phyloP scores from a whole-genome alignment of 2,113 vertebrate genomes.

The Dasyurus viverrinus region DNA sequence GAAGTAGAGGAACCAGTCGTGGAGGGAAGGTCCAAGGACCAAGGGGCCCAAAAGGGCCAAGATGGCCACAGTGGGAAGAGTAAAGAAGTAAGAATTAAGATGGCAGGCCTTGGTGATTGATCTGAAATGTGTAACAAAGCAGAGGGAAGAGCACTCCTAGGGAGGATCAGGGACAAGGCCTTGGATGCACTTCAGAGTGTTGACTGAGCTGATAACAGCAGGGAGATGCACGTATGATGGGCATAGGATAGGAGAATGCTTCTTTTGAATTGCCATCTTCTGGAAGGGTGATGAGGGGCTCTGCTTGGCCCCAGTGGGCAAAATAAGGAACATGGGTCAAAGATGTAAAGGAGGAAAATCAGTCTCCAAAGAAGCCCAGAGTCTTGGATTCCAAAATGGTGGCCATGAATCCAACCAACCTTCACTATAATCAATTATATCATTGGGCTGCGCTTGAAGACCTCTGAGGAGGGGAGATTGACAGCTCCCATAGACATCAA shows the following conservation, averaged over 20 bases:
- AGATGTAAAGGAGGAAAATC: neutral
- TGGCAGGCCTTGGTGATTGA: neutral
- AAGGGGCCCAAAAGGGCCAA: neutral
- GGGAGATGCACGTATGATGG: neutral
- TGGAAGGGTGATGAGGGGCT: neutral
- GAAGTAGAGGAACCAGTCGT: neutral
- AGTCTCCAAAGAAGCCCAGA: neutral
- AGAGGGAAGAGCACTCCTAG: neutral
- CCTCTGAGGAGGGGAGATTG: no score
- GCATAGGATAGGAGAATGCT: neutral
- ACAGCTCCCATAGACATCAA: no score
- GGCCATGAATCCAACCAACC: no score
- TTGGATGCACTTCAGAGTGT: neutral
- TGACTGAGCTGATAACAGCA: neutral
- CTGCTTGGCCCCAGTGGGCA: neutral
- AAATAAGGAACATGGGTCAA: neutral
- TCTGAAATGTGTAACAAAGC: neutral
- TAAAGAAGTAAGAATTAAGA: neutral
- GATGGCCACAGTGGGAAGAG: neutral
- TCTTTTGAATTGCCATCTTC: neutral
- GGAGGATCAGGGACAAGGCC: neutral
- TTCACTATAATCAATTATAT: no score
- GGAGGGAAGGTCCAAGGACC: neutral
- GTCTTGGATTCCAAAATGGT: neutral
- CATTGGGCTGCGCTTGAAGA: no score